These are phyloP conservation scores for Picathartes gymnocephalus DNA, from an alignment of 2,113 vertebrate genomes.

Conservation along the genomic window DNA sequence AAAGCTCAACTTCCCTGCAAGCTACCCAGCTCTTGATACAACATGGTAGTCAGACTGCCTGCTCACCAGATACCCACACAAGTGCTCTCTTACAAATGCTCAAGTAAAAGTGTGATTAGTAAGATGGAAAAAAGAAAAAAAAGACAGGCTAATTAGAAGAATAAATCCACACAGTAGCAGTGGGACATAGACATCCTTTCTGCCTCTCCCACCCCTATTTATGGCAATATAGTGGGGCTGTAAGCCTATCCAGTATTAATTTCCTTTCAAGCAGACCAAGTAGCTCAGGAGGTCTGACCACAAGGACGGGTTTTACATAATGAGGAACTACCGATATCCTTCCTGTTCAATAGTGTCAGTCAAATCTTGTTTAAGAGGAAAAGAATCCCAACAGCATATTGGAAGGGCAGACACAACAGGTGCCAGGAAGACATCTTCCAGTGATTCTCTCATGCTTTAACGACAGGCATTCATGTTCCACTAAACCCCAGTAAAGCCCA, in stretches of 20 bases:
- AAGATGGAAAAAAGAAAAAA: neutral
- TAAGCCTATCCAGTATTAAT: neutral
- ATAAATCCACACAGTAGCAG: neutral
- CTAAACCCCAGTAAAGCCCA: neutral
- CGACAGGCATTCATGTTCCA: accelerated
- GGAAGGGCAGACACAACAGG: neutral
- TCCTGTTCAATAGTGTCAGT: neutral
- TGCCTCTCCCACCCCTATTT: neutral
- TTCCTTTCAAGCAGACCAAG: neutral
- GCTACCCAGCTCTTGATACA: neutral
- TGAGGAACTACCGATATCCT: neutral
- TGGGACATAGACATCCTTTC: neutral
- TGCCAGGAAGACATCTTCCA: neutral
- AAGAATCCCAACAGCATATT: neutral
- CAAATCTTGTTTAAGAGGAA: neutral
- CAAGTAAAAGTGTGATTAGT: neutral
- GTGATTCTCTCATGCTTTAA: neutral
- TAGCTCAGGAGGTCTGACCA: neutral
- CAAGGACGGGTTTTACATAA: neutral
- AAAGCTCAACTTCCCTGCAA: neutral
- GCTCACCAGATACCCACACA: neutral
- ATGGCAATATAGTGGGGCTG: neutral
- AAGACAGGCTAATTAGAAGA: neutral
- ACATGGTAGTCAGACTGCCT: accelerated
- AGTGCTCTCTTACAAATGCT: accelerated